Evolutionary conservation across 2,797 vertebrate species (phyloP), one percentile per base, ranked within the genome.

Genomic region (Pangasius larnaudii): DNA sequence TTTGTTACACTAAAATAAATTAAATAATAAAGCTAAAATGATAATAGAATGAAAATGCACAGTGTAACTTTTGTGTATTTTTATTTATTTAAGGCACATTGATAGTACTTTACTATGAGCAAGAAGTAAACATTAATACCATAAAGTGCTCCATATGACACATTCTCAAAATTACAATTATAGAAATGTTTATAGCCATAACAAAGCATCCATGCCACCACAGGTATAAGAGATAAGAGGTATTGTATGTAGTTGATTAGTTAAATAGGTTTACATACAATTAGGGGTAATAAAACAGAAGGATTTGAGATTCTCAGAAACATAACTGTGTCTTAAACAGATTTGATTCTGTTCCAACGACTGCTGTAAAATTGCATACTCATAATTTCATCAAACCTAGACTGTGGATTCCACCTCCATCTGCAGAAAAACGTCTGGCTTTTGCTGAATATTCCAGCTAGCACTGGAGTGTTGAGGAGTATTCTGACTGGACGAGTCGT

Each of bases 321-420:
- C 6, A n/a, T 27, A 82, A n/a, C 10, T 82, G 8, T 77, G 14
- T 63, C 18, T 58, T 84, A 56, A 53, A 78, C 46, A 77, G 30
- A 80, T 58, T 24, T 36, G 5, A 59, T 59, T 2, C 53, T 80
- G 10, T 6, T 8, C 39, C 19, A 27, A 3, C 24, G 27, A 42
- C 42, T 58, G 30, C 53, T 59, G 30, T 24, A 59, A 59, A 80
- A 58, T 59, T 61, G 53, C 33, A 61, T 82, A 63, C 6, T 63
- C 24, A n/a, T 46, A 42, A 61, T n/a, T 63, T 61, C n/a, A 18
- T 63, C 14, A 82, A n/a, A 63, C 33, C 85, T 90, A 92, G 74
- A 92, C 90, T 30, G 86, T 80, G 22, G 91, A 92, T 72, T 92
- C 91, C 69, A 89, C 85, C 9, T 90, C 89, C 14, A 36, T 87